Conservation (phyloP, 2,797 vertebrate genomes). For the Echiichthys vipera region DNA sequence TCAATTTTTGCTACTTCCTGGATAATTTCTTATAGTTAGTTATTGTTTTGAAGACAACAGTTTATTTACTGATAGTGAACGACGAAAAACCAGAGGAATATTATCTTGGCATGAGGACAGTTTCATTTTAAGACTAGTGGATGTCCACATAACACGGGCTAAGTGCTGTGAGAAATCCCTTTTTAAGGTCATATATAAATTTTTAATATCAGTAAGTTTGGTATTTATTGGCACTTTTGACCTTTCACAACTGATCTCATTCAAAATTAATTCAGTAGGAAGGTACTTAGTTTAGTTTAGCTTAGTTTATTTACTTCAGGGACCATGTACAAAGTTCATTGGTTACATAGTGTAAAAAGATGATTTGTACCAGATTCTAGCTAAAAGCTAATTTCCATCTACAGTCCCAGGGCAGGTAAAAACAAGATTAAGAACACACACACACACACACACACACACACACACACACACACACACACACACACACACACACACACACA, state of each 20-base stretch:
- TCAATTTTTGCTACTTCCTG: neutral
- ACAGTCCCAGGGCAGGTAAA: too few species aligned
- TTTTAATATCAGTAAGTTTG: too few species aligned
- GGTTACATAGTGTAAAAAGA: too few species aligned
- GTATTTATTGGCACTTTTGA: neutral
- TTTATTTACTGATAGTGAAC: neutral
- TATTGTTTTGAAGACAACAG: neutral
- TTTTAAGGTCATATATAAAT: slow-evolving; percentile 2
- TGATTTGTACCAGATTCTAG: too few species aligned
- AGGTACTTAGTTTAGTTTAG: too few species aligned
- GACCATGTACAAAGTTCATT: too few species aligned
- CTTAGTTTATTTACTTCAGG: too few species aligned
- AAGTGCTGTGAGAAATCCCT: neutral
- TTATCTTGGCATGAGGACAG: neutral
- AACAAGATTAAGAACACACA: too few species aligned
- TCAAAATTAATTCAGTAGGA: neutral
- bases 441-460: too few species aligned
- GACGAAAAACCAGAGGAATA: neutral
- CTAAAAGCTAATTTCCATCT: too few species aligned
- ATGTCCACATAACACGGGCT: neutral
- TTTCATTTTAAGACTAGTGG: neutral
- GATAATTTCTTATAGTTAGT: neutral
- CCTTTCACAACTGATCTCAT: neutral
- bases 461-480: too few species aligned
- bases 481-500: too few species aligned